phyloP scores from a whole-genome alignment of 2,113 vertebrate genomes.

The Oryzias javanicus region DNA sequence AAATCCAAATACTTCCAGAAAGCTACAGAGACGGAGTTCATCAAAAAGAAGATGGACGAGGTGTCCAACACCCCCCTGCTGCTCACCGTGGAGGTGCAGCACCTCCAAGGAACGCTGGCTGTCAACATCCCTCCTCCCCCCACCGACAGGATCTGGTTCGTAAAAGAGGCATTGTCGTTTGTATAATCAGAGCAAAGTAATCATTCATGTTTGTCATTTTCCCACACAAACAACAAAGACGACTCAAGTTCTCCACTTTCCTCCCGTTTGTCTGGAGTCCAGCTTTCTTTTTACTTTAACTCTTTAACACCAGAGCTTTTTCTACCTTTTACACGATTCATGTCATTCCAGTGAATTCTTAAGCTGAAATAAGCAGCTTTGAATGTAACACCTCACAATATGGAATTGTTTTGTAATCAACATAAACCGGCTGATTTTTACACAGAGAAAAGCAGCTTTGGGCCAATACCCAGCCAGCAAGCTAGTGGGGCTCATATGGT shows the following conservation, averaged over 20 bases:
- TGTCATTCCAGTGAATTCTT: no score
- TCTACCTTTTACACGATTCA: no score
- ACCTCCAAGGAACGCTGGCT: constrained; percentile 86
- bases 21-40: constrained; percentile 96
- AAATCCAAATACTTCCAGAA: constrained; percentile 98
- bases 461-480: no score
- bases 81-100: constrained; percentile 93
- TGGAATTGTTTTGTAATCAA: no score
- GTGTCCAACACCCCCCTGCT: constrained; percentile 95
- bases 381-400: no score
- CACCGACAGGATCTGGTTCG: constrained; percentile 95
- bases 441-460: no score
- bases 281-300: no score
- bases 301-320: no score
- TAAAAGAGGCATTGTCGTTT: constrained; percentile 3
- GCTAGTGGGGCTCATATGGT: no score
- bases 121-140: constrained; percentile 97
- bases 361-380: no score
- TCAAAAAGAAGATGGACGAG: constrained; percentile 98
- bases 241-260: not conserved
- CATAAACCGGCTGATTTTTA: no score
- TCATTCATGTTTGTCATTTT: constrained; percentile 10
- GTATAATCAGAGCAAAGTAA: not conserved
- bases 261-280: not conserved
- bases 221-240: not conserved